Conservation (phyloP, 2,888 invertebrate genomes). For the Melieria picta region DNA sequence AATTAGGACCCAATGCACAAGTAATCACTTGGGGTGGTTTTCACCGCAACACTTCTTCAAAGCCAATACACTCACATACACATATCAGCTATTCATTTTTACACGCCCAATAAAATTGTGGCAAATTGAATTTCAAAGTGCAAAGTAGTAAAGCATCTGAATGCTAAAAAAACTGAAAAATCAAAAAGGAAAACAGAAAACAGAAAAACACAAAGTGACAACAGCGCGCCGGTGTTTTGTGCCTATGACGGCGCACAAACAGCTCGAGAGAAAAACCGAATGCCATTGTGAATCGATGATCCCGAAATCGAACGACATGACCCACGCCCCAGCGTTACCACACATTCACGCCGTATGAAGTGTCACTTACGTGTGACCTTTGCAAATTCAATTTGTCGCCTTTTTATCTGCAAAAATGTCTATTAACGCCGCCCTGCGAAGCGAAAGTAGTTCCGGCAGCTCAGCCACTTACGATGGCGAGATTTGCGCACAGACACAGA, state of each 20-base stretch:
- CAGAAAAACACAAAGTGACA: not conserved
- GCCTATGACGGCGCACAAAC: not conserved
- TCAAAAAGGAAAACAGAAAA: conserved; percentile 37
- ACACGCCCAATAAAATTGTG: conserved; percentile 54
- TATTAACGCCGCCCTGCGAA: conserved; percentile 49
- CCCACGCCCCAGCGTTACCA: not conserved
- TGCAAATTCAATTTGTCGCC: conserved; percentile 63
- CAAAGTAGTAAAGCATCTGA: conserved; percentile 38
- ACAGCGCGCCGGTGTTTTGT: conserved; percentile 1
- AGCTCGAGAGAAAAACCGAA: conserved; percentile 13
- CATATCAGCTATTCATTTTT: conserved; percentile 40
- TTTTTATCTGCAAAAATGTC: conserved; percentile 62
- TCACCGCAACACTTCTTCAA: not conserved
- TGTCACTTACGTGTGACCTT: conserved; percentile 62
- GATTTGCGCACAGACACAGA: not conserved
- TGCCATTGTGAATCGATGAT: conserved; percentile 20
- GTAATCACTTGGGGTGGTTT: not conserved
- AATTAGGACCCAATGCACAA: conserved; percentile 43
- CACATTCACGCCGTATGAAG: conserved; percentile 46
- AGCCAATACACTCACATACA: not conserved
- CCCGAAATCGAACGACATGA: conserved; percentile 14
- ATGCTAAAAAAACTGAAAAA: conserved; percentile 44
- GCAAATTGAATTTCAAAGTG: conserved; percentile 54
- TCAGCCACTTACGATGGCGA: conserved; percentile 27
- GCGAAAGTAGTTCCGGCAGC: conserved; percentile 36